Conservation (phyloP, 2,113 vertebrate species). For the Recurvirostra avosetta region DNA sequence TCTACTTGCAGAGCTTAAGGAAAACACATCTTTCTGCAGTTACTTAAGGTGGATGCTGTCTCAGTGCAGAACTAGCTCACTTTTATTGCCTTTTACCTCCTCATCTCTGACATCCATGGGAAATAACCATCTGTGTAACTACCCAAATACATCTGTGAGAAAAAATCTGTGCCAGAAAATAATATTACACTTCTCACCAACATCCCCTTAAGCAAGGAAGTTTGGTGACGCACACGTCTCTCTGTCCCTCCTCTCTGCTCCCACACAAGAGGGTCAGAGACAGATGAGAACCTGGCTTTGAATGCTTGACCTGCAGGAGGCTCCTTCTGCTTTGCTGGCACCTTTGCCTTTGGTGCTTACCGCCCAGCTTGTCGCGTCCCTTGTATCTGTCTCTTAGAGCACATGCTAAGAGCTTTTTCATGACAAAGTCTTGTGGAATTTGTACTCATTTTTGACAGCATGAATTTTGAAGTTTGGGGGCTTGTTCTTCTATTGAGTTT, state of each 20-base stretch:
- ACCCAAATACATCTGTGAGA: not conserved
- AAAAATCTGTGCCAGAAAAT: slow-evolving; percentile 5
- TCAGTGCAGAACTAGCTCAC: not conserved
- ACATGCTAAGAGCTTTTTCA: not conserved
- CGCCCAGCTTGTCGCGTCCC: not conserved
- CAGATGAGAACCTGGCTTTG: not conserved
- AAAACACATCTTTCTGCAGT: not conserved
- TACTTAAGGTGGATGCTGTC: not conserved
- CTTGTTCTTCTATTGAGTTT: not conserved
- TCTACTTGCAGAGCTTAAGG: not conserved
- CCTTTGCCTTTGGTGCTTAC: not conserved
- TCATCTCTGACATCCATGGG: not conserved
- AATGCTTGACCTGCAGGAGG: not conserved
- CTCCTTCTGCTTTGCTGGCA: not conserved
- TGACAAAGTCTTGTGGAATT: not conserved
- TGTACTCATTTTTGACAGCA: not conserved
- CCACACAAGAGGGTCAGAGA: not conserved
- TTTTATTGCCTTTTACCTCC: not conserved
- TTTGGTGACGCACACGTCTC: not conserved
- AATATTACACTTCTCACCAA: not conserved
- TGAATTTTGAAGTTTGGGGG: not conserved
- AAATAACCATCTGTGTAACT: slow-evolving; percentile 11
- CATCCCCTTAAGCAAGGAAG: slow-evolving; percentile 7
- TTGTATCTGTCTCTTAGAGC: not conserved
- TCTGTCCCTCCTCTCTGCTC: not conserved